Percentiles rank a stretch among this genome's conserved stretches.
These are phyloP conservation scores for Samia ricini DNA, from an alignment of 1,140 invertebrate genomes.

Conservation along the genomic window DNA sequence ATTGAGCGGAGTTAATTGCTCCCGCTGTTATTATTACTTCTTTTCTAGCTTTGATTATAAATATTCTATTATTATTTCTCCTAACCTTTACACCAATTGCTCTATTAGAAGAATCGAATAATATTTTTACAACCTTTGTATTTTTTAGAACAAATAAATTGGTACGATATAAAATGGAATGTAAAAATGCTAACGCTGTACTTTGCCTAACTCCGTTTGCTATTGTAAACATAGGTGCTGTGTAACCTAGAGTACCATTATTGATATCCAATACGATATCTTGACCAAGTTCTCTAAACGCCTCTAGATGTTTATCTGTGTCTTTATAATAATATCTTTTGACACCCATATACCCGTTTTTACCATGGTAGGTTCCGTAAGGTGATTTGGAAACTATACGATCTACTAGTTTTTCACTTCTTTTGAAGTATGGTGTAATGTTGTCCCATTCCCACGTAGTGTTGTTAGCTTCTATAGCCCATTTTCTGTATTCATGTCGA, in stretches of 20 bases:
- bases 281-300: slow-evolving; percentile 8
- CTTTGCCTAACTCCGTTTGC: slow-evolving; percentile 8
- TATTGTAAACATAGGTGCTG: slow-evolving; percentile 2
- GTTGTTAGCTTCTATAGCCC: slow-evolving; percentile 77
- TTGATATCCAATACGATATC: neutral
- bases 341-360: neutral
- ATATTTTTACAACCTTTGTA: slow-evolving; percentile 5
- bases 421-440: neutral
- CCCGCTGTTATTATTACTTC: slow-evolving; percentile 83
- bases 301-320: neutral
- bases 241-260: neutral
- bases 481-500: slow-evolving; percentile 79
- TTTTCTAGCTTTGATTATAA: slow-evolving; percentile 78
- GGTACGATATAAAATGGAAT: neutral
- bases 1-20: slow-evolving; percentile 78
- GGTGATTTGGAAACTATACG: neutral
- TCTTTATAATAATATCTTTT: neutral
- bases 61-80: slow-evolving; percentile 81
- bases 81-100: slow-evolving; percentile 79
- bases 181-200: slow-evolving; percentile 4
- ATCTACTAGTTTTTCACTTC: slow-evolving; percentile 4
- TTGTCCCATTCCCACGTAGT: slow-evolving; percentile 80
- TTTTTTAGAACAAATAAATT: slow-evolving; percentile 12
- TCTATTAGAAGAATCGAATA: slow-evolving; percentile 6
- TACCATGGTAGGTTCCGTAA: neutral